Conservation (phyloP, 1,140 invertebrate genomes). For the Diachasmimorpha longicaudata region DNA sequence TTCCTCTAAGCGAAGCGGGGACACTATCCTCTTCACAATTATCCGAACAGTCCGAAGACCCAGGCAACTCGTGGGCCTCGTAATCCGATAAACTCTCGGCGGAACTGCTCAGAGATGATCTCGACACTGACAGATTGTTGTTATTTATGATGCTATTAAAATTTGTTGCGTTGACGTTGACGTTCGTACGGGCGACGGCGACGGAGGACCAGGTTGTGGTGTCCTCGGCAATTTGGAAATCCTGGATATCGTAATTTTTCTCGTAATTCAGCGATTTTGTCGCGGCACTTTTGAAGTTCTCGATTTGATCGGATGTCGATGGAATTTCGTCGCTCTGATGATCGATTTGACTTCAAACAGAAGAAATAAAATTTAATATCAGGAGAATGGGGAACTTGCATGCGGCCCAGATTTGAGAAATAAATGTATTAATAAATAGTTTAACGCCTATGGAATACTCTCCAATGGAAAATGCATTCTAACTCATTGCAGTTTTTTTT, state of each 20-base stretch:
- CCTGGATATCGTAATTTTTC: conserved; percentile 34
- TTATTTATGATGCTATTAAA: conserved; percentile 44
- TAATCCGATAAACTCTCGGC: conserved; percentile 57
- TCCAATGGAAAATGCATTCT: no score
- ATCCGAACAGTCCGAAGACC: conserved; percentile 54
- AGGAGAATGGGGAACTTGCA: no score
- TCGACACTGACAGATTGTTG: conserved; percentile 53
- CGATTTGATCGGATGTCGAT: conserved; percentile 40
- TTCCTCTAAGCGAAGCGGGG: conserved; percentile 64
- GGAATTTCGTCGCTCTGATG: conserved; percentile 35
- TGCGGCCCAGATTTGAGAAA: no score
- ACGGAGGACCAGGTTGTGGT: conserved; percentile 56
- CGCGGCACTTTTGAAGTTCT: conserved; percentile 43
- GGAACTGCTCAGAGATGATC: conserved; percentile 49
- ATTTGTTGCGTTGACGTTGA: conserved; percentile 38
- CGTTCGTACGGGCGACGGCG: conserved; percentile 49
- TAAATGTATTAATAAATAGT: no score
- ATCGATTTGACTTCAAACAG: conserved; percentile 46
- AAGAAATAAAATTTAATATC: conserved; percentile 14
- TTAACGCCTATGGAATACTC: no score
- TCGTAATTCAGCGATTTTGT: conserved; percentile 11
- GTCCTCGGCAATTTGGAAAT: conserved; percentile 52
- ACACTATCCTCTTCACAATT: conserved; percentile 55
- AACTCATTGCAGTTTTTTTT: no score
- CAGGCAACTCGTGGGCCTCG: conserved; percentile 44